Conservation (phyloP, 2,888 invertebrate species). For the Microdon myrmicae region DNA sequence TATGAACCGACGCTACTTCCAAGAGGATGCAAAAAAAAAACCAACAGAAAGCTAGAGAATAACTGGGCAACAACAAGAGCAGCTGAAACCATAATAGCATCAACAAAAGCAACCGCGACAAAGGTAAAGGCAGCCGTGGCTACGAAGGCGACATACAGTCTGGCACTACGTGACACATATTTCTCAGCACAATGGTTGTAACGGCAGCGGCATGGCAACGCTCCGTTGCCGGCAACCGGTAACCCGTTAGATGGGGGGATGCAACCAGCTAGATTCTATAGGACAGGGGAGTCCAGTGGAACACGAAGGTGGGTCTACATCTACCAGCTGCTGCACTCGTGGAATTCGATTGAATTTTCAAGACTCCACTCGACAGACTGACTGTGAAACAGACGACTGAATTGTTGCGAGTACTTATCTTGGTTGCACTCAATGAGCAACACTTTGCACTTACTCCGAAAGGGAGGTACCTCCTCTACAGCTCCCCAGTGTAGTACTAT, state of each 20-base stretch:
- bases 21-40: no score
- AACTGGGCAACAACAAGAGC: no score
- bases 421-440: slow-evolving; percentile 37
- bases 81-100: no score
- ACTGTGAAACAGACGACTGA: background rate
- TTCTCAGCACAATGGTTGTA: background rate
- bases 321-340: slow-evolving; percentile 31
- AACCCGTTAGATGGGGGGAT: slow-evolving; percentile 24
- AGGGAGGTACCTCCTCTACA: slow-evolving; percentile 9
- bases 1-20: no score
- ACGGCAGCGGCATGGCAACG: slow-evolving; percentile 19
- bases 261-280: background rate
- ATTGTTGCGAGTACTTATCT: slow-evolving; percentile 37
- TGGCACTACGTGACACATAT: background rate
- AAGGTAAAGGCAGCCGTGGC: no score
- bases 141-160: background rate
- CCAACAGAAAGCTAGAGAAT: no score
- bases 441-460: slow-evolving; percentile 41
- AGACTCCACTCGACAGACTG: slow-evolving; percentile 27
- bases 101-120: no score
- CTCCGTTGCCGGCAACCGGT: slow-evolving; percentile 36
- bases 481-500: no score
- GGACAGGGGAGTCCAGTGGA: slow-evolving; percentile 8
- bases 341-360: slow-evolving; percentile 34
- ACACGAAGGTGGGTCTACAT: slow-evolving; percentile 9